Base-by-base conservation (phyloP, 2,797 vertebrate genomes). In the Phalloptychus januarius region DNA sequence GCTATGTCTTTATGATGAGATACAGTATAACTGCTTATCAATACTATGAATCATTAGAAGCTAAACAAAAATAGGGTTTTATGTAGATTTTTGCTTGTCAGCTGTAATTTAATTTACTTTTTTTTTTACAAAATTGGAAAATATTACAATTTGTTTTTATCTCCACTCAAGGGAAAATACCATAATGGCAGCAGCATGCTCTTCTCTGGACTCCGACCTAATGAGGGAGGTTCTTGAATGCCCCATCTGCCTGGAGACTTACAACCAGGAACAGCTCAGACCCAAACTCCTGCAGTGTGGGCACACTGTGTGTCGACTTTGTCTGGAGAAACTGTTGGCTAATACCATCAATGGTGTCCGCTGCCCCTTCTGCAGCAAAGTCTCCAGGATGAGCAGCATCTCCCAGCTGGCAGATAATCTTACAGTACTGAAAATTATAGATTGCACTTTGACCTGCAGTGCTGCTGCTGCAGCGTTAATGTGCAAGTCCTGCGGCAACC, bases 211-310 rank as follows among this genome's bases (percentile, higher is more conserved):
- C 92, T 95, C 97, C 0, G 98, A 99, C 8, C 93, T 97, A 1
- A 95, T 99, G 86, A 96, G 98, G 70, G 98, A 99, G 92, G 97
- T 99, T 45, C 94, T 99, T 58, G 98, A 99, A 89, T 99, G 98
- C 85, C 98, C 98, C n/a, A 99, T 99, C 79, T 99, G 98, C 90
- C 95, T 99, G 94, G 98, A 99, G 89, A 98, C 97, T 56, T 99
- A 98, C 93, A 97, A 95, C 0, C 97, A 97, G 90, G 97, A 98
- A 67, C 96, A 97, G 77, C 92, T 98, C 88, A 95, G 98, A 81
- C 98, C 98, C 78, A 99, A 99, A 83, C 97, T 99, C 31, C 92
- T 99, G 74, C 98, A 99, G 90, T 99, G 98, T 1, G 98, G 98
- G 58, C 98, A 99, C 82, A 98, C 98, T 1, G 97, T 98, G 84